Base-by-base conservation (phyloP, 2,888 invertebrate genomes). In the Cenopis cana region DNA sequence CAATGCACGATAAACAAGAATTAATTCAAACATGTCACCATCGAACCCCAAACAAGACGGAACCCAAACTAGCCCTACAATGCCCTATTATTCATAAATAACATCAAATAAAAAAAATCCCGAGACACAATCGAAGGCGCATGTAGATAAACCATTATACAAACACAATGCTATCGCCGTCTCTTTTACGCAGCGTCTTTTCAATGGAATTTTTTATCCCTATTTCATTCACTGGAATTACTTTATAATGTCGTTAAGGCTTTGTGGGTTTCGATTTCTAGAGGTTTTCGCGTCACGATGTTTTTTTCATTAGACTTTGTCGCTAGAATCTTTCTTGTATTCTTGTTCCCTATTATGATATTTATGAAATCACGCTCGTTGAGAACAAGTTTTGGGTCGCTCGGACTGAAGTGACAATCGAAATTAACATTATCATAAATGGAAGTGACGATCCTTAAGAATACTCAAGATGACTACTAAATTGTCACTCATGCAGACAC, bases 101-200 rank as follows among this genome's bases (percentile, higher is more conserved):
- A 89, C 87, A 86, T 84, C 82, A 82, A 82, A 88, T 85, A 85
- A 83, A 86, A 33, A 84, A 79, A 85, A 86, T 85, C 79, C 81
- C 84, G 79, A 81, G 85, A 85, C 88, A 90, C 89, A 91, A 89
- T 91, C 87, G 86, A 84, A 84, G 84, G 84, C 84, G 88, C 88
- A 87, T 90, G 90, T 88, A 89, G 89, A 89, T 89, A 90, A 83
- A 87, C 88, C 81, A 89, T 91, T 91, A 90, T 93, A 85, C 84
- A 83, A 82, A 88, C 83, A 93, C 93, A 92, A 93, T 90, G 87
- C 84, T 83, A 78, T 78, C 75, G 78, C 78, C 78, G 80, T 85
- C 88, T 77, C 81, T 76, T 75, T 85, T 84, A 68, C 74, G 73
- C 81, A 73, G 75, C 74, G 75, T 73, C 74, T 77, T 80, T 74